Evolutionary conservation across 2,797 vertebrate genomes (phyloP).

Genomic region (Squalus acanthias): DNA sequence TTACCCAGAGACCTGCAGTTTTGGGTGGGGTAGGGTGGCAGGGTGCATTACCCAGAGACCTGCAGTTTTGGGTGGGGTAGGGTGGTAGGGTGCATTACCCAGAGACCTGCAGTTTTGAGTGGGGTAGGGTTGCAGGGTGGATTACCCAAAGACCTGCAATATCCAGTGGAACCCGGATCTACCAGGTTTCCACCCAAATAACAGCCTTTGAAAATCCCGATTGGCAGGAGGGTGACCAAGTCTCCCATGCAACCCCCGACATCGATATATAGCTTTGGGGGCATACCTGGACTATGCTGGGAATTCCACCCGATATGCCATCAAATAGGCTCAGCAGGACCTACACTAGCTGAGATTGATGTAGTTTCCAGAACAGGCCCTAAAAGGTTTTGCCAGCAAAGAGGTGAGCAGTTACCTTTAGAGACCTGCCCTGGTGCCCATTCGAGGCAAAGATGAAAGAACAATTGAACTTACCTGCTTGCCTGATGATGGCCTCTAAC

Average conservation of each 20-base stretch:
- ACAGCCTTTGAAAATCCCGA: not conserved
- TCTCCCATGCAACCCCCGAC: not conserved
- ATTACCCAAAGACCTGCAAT: not conserved
- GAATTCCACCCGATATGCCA: not conserved
- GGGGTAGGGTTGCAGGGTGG: not conserved
- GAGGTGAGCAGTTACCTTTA: not conserved
- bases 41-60: not conserved
- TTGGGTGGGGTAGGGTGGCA: not conserved
- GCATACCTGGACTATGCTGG: not conserved
- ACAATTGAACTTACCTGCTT: not conserved
- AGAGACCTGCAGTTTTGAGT: too few relatives aligned
- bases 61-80: not conserved
- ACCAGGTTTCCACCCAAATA: too few relatives aligned
- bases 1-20: not conserved
- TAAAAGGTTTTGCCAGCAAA: not conserved
- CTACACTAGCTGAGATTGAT: not conserved
- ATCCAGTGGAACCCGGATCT: too few relatives aligned
- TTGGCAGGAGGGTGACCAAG: not conserved
- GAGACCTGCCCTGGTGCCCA: not conserved
- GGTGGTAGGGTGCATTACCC: not conserved
- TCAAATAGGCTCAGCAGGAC: not conserved
- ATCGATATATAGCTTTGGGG: not conserved
- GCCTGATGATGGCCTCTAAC: not conserved
- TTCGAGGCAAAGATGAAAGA: not conserved
- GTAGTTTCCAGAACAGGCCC: not conserved